These are phyloP conservation scores for Tetanocera ferruginea DNA, from an alignment of 2,888 invertebrate species.

Conservation along the genomic window DNA sequence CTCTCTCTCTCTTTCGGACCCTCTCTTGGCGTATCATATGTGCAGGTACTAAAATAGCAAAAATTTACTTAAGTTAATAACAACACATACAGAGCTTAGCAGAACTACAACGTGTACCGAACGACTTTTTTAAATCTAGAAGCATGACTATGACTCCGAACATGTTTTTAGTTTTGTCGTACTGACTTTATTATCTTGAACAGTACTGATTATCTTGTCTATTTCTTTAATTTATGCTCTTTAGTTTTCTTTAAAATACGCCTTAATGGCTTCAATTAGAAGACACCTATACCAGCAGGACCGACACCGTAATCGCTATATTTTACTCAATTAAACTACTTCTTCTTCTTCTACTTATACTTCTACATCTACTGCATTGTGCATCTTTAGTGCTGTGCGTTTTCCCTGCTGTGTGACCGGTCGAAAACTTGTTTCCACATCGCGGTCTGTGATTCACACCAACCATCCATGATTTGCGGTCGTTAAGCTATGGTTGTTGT, in stretches of 20 bases:
- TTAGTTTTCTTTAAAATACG: too few relatives aligned
- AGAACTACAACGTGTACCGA: background rate
- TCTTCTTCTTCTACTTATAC: background rate
- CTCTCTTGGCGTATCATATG: background rate
- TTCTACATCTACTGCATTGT: background rate
- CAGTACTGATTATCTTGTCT: too few relatives aligned
- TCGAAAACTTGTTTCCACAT: constrained; percentile 31
- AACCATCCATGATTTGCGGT: constrained; percentile 18
- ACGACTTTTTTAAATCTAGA: background rate
- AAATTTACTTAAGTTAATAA: background rate
- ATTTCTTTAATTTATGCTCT: too few relatives aligned
- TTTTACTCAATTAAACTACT: too few relatives aligned
- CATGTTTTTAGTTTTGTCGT: too few relatives aligned
- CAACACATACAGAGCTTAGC: background rate
- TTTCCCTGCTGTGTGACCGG: background rate
- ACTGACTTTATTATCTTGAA: too few relatives aligned
- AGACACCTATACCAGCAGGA: too few relatives aligned
- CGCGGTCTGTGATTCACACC: constrained; percentile 33
- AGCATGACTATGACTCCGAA: too few relatives aligned
- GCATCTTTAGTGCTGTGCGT: background rate
- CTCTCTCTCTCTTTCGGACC: too few relatives aligned
- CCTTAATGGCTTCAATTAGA: too few relatives aligned
- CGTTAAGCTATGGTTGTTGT: background rate
- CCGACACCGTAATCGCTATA: too few relatives aligned
- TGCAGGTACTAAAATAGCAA: background rate